Base-by-base conservation (phyloP, 2,888 invertebrate species). In the Shargacucullia verbasci region DNA sequence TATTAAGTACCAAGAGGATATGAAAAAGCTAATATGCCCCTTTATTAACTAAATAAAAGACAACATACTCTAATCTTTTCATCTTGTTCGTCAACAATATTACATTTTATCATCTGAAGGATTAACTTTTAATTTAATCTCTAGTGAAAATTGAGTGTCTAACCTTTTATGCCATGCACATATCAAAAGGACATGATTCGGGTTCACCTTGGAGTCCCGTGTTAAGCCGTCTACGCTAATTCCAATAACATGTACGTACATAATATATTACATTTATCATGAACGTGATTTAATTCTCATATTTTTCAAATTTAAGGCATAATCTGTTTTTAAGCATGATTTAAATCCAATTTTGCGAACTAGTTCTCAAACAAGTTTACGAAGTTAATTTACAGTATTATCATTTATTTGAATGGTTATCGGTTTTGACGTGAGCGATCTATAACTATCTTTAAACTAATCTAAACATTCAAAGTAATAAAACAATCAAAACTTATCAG, bases 401-500 rank as follows among this genome's bases (percentile, higher is more conserved):
- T 34, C 34, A 47, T 29, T 47, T 50, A 33, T 15, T 55, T 39
- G 35, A 34, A 38, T 40, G 15, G 35, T 25, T 33, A 34, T 49
- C 25, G 38, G 20, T 33, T 20, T 8, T 29, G 6, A 60, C 35
- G 40, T 15, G 49, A 49, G 15, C 20, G 38, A 45, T 44, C 44
- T 41, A 39, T 38, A 27, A 35, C 46, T 14, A 48, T 55, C 37
- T 45, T 47, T 9, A 63, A 56, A 49, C 31, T 56, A 48, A 57
- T 64, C 47, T 41, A 39, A 64, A 59, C 38, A 43, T 44, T 59
- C 8, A 34, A 56, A 61, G 61, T 45, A 43, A 55, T 64, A 70
- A 59, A 69, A 46, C 58, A 47, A 62, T 48, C 27, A 34, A 50
- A 64, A 60, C 27, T 58, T 62, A 70, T 70, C 69, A 71, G 77